A percentile compares a stretch with the other conserved stretches of the same genome.
Evolutionary conservation across 2,888 invertebrate genomes (phyloP).

Genomic region (Malthinus flaveolus): DNA sequence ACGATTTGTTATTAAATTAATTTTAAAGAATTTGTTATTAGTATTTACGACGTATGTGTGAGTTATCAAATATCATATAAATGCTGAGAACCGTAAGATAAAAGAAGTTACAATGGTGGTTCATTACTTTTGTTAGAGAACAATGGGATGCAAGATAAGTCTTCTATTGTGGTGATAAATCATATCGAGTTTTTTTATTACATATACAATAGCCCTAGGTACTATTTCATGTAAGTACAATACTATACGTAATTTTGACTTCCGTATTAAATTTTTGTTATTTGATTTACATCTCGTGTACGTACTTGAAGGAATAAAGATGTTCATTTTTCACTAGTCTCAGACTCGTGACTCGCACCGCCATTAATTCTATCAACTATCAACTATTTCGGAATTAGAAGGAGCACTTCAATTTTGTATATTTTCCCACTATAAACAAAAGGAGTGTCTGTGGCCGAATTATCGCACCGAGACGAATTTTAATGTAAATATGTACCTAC

Average conservation of each 20-base stretch:
- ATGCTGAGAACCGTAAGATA: slow-evolving; percentile 22
- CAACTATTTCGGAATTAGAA: no score
- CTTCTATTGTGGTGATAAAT: slow-evolving; percentile 40
- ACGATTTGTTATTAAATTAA: not conserved
- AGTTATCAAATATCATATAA: slow-evolving; percentile 18
- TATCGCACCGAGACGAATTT: no score
- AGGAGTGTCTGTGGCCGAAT: no score
- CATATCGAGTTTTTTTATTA: slow-evolving; percentile 37
- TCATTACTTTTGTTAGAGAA: slow-evolving; percentile 39
- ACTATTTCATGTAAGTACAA: slow-evolving; percentile 31
- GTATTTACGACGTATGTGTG: not conserved
- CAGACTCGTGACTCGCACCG: no score
- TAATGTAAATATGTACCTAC: no score
- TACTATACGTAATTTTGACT: slow-evolving; percentile 36
- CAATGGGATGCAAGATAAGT: slow-evolving; percentile 38
- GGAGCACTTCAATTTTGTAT: no score
- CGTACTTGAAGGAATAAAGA: not conserved
- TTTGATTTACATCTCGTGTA: slow-evolving; percentile 12
- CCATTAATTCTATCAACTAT: no score
- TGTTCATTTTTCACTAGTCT: not conserved
- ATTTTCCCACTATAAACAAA: no score
- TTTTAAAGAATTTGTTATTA: not conserved
- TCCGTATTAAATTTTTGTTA: slow-evolving; percentile 35
- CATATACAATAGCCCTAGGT: slow-evolving; percentile 30
- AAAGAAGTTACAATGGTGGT: slow-evolving; percentile 28